Percentiles rank a stretch among this genome's conserved stretches.
Evolutionary conservation across 2,113 vertebrate genomes (phyloP).

Genomic region (Dicaeum eximium): DNA sequence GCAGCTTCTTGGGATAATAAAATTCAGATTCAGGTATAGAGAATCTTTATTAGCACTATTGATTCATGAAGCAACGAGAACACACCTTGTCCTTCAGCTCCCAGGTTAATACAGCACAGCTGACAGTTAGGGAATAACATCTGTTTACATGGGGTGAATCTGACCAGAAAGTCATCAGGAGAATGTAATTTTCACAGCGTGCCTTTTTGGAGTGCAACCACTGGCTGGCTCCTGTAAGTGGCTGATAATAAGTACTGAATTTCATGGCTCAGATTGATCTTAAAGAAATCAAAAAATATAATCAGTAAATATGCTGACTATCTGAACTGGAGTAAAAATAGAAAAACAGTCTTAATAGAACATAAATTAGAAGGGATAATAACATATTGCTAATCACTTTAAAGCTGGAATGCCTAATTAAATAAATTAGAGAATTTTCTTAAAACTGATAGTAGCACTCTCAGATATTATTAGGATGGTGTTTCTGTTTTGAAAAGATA

Average conservation of each 20-base stretch:
- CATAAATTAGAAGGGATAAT: neutral
- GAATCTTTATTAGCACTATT: constrained; percentile 2
- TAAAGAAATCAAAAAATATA: neutral
- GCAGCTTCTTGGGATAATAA: neutral
- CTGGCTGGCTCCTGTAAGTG: neutral
- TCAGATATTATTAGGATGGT: neutral
- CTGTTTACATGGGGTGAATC: neutral
- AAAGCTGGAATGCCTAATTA: neutral
- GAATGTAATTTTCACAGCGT: neutral
- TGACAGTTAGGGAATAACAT: constrained; percentile 1
- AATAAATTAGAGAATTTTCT: neutral
- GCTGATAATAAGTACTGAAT: neutral
- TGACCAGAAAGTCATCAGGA: constrained; percentile 1
- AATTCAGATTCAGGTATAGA: neutral
- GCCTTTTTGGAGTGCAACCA: neutral
- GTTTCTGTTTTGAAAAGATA: neutral
- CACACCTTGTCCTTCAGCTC: constrained; percentile 23
- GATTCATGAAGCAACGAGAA: neutral
- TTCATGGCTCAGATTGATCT: neutral
- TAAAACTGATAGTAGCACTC: neutral
- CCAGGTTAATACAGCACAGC: neutral
- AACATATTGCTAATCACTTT: neutral
- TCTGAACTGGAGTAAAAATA: neutral
- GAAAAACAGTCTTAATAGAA: neutral
- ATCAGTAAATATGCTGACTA: neutral